Evolutionary conservation across 2,888 invertebrate species (phyloP).

Genomic region (Pycnomerus fuliginosus): DNA sequence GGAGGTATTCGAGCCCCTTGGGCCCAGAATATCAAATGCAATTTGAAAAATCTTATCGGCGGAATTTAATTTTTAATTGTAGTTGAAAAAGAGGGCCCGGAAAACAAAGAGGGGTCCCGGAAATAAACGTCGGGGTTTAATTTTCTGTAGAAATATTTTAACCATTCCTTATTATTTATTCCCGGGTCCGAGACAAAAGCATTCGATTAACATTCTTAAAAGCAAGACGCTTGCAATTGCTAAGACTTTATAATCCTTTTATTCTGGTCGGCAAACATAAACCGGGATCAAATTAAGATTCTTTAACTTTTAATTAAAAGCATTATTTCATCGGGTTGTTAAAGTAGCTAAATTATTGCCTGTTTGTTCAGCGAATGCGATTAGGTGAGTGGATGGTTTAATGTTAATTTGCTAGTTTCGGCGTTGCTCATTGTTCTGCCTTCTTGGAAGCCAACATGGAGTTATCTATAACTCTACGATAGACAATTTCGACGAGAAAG

Average conservation of each 20-base stretch:
- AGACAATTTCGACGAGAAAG: too few species aligned
- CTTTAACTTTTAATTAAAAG: constrained; percentile 49
- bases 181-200: constrained; percentile 35
- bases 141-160: constrained; percentile 26
- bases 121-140: constrained; percentile 22
- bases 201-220: constrained; percentile 39
- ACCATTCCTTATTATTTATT: constrained; percentile 34
- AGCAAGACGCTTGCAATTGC: constrained; percentile 30
- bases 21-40: constrained; percentile 22
- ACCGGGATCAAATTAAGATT: constrained; percentile 46
- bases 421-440: constrained; percentile 27
- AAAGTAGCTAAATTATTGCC: constrained; percentile 39
- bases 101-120: constrained; percentile 11
- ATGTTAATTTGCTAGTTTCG: constrained; percentile 38
- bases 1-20: too few species aligned
- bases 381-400: constrained; percentile 36
- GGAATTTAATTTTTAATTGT: constrained; percentile 27
- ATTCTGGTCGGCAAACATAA: constrained; percentile 43
- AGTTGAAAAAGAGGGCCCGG: constrained; percentile 7
- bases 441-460: constrained; percentile 19
- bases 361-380: constrained; percentile 36
- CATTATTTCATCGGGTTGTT: constrained; percentile 44
- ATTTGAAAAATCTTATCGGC: constrained; percentile 21
- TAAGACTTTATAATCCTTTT: constrained; percentile 45
- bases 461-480: constrained; percentile 19